A percentile compares a stretch with the other conserved stretches of the same genome.
Evolutionary conservation across 2,888 invertebrate genomes (phyloP).

Genomic region (Meteorus cinctellus): DNA sequence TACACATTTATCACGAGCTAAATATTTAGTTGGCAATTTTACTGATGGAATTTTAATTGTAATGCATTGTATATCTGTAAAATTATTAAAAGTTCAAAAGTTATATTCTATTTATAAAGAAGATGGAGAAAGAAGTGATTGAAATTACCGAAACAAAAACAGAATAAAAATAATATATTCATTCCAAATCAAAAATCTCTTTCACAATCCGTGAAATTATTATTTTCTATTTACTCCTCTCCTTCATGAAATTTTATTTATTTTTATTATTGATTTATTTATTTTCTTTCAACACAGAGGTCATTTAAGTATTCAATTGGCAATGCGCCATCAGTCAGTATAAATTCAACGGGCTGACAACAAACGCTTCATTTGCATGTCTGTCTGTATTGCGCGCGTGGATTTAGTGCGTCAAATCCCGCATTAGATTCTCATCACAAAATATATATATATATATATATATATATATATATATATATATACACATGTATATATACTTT

Average conservation of each 20-base stretch:
- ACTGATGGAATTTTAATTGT: neutral
- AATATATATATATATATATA: neutral
- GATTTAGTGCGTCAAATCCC: conserved; percentile 18
- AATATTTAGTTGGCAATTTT: neutral
- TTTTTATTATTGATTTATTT: conserved; percentile 20
- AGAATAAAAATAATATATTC: neutral
- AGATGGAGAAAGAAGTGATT: neutral
- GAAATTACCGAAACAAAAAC: too few species aligned
- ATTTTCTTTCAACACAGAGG: neutral
- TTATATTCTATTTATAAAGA: neutral
- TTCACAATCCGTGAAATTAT: neutral
- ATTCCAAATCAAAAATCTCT: neutral
- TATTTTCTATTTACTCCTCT: neutral
- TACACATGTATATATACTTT: neutral
- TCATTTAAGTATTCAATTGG: conserved; percentile 9
- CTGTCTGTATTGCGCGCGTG: conserved; percentile 1
- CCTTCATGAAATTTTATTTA: neutral
- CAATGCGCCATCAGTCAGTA: conserved; percentile 2
- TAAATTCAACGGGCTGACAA: conserved; percentile 6
- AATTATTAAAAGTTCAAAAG: neutral
- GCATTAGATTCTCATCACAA: neutral
- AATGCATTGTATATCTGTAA: neutral
- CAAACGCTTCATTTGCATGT: conserved; percentile 16
- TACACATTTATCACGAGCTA: neutral
- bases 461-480: neutral